Conservation (phyloP, 2,888 invertebrate genomes). For the Tholera decimalis region DNA sequence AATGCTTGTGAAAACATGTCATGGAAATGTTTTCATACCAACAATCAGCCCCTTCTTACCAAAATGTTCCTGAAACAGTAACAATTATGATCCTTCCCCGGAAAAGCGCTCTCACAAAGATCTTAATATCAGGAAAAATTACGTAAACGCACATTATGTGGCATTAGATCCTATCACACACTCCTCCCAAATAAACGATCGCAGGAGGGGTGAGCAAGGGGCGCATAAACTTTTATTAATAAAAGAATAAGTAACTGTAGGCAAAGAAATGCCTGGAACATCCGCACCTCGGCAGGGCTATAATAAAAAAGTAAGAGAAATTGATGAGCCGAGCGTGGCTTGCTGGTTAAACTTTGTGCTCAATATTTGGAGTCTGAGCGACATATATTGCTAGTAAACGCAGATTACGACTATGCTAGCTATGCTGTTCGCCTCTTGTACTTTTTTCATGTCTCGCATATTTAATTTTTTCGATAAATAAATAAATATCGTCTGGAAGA, state of each 20-base stretch:
- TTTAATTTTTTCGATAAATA: neutral
- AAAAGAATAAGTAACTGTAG: conserved; percentile 83
- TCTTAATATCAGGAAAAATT: conserved; percentile 15
- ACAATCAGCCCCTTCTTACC: neutral
- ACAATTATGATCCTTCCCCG: neutral
- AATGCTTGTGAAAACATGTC: neutral
- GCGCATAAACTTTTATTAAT: conserved; percentile 86
- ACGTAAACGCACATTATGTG: conserved; percentile 14
- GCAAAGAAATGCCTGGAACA: conserved; percentile 78
- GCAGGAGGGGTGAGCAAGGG: conserved; percentile 69
- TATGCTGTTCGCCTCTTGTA: neutral
- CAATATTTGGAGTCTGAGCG: conserved; percentile 62
- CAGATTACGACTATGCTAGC: conserved; percentile 13
- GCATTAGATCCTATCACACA: conserved; percentile 50
- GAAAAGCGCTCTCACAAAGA: neutral
- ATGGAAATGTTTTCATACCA: neutral
- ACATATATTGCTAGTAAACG: conserved; percentile 46
- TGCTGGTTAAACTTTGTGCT: conserved; percentile 65
- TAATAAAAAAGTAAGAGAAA: conserved; percentile 84
- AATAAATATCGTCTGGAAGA: too few relatives aligned
- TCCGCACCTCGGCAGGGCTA: conserved; percentile 76
- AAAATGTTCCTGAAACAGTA: neutral
- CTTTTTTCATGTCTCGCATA: neutral
- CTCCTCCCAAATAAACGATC: conserved; percentile 70
- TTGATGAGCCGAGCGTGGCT: conserved; percentile 79